A percentile compares a stretch with the other conserved stretches of the same genome.
phyloP scores from a whole-genome alignment of 2,888 invertebrate species.

The Synergus laeviventris region DNA sequence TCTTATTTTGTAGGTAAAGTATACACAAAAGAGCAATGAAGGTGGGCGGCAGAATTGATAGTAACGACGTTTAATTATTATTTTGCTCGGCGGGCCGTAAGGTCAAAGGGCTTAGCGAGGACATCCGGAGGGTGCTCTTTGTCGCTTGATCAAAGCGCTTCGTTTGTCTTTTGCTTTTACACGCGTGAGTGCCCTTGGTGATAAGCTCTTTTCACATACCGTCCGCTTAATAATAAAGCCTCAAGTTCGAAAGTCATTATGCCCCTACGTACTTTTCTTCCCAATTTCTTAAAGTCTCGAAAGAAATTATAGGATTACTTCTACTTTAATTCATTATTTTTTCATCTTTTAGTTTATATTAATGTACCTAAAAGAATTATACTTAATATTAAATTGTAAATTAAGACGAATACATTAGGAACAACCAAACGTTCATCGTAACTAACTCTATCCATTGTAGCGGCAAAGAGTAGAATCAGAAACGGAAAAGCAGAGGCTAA shows the following conservation, averaged over 20 bases:
- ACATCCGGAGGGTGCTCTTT: conserved; percentile 54
- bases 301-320: too few species aligned
- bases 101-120: conserved; percentile 53
- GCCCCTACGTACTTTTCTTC: neutral
- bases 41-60: conserved; percentile 38
- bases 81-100: conserved; percentile 63
- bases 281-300: neutral
- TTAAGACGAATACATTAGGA: neutral
- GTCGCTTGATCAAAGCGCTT: conserved; percentile 61
- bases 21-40: conserved; percentile 3
- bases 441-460: neutral
- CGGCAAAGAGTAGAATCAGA: neutral
- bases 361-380: too few species aligned
- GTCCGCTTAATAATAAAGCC: conserved; percentile 42
- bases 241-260: conserved; percentile 25
- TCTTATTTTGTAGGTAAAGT: conserved; percentile 15
- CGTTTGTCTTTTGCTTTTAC: conserved; percentile 60
- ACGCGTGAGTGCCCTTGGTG: conserved; percentile 51
- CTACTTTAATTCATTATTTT: too few species aligned
- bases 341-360: too few species aligned
- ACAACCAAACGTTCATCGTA: neutral
- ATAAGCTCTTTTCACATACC: conserved; percentile 46
- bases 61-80: conserved; percentile 65
- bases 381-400: too few species aligned
- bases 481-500: conserved; percentile 36